Evolutionary conservation across 1,140 invertebrate species (phyloP), one percentile per base, ranked within the genome.

Genomic region (Tribolium castaneum): DNA sequence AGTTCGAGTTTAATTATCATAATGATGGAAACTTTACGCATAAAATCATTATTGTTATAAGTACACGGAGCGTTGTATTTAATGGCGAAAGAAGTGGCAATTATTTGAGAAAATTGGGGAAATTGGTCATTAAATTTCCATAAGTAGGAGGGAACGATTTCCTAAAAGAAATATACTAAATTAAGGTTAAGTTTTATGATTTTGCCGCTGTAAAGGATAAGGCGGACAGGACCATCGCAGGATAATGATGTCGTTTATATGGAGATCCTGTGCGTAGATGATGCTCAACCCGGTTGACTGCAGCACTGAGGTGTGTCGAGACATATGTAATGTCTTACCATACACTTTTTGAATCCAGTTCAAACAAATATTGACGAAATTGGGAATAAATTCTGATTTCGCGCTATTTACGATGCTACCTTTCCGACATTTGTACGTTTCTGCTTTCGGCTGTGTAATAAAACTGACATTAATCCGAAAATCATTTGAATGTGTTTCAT

Each of bases 221-320:
- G 70, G 70, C 70, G 70, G 70, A 35, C 70, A 72, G 70, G 50
- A 72, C 70, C 34, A 72, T 72, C 70, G 59, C n/a, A 25, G 70
- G 70, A 72, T 72, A 72, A 72, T 72, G 70, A 72, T 50, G 70
- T 72, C 70, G 70, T 72, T 72, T 72, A 72, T 72, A 72, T 72
- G 70, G 70, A 72, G 50, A 72, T 72, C 70, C 50, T 51, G 45
- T 72, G 70, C 50, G 70, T 72, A 72, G 70, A 51, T 52, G 70
- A 52, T 34, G 39, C 70, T 72, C 50, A 72, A 25, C 59, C 25
- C 12, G 59, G 59, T 34, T 66, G 25, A 35, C 59, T 66, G 59
- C n/a, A 22, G 54, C 19, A 59, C 1, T 10, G 54, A 59, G 59
- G 59, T 66, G 59, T 66, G 14, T 66, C 25, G 59, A 25, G 59